A percentile compares a stretch with the other conserved stretches of the same genome.
Conservation (phyloP, 2,113 vertebrate species). For the Malurus alboscapulatus region DNA sequence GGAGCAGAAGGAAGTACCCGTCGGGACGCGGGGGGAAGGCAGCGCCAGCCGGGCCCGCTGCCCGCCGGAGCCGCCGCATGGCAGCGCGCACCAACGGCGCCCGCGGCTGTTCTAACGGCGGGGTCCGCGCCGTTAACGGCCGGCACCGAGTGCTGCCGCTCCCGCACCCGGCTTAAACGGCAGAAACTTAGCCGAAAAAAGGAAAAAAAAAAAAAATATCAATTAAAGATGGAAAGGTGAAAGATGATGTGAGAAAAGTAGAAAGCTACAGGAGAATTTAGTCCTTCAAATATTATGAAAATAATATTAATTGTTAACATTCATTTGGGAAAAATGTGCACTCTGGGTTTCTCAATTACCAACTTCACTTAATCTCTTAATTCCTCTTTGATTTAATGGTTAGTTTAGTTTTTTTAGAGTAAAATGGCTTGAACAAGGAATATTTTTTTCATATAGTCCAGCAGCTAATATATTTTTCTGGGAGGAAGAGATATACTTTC, state of each 20-base stretch:
- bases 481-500: not conserved
- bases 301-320: not conserved
- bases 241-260: not conserved
- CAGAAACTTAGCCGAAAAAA: not conserved
- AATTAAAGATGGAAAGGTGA: not conserved
- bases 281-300: not conserved
- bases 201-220: not conserved
- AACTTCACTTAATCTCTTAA: not conserved
- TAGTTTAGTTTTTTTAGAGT: not conserved
- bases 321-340: not conserved
- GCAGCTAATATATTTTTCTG: not conserved
- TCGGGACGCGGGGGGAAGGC: not conserved
- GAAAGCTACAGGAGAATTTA: not conserved
- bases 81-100: not conserved
- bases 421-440: not conserved
- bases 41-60: not conserved
- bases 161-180: not conserved
- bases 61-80: not conserved
- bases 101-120: not conserved
- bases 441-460: not conserved
- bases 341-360: not conserved
- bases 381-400: not conserved
- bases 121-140: not conserved
- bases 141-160: not conserved
- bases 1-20: not conserved